A percentile compares a stretch with the other conserved stretches of the same genome.
These are phyloP conservation scores for Hypolimnas misippus DNA, from an alignment of 2,888 invertebrate species.

Conservation along the genomic window DNA sequence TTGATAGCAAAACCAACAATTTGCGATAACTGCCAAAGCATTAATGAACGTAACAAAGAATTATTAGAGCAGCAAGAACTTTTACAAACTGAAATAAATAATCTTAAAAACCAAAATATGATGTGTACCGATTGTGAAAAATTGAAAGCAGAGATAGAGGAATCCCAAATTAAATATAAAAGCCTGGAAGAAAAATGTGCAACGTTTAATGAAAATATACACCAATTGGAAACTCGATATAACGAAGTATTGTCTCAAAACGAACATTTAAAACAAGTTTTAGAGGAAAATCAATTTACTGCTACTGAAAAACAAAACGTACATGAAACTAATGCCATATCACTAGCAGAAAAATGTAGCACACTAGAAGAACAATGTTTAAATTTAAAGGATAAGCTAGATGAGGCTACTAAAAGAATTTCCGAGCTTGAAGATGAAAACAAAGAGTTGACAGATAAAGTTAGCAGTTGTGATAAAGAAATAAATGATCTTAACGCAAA, in stretches of 20 bases:
- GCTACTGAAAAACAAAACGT: conserved; percentile 21
- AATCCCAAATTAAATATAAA: conserved; percentile 27
- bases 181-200: conserved; percentile 21
- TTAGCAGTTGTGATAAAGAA: conserved; percentile 52
- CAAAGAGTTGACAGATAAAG: conserved; percentile 49
- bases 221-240: conserved; percentile 29
- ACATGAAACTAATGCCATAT: conserved; percentile 44
- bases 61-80: conserved; percentile 21
- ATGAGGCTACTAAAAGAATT: conserved; percentile 71
- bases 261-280: conserved; percentile 50
- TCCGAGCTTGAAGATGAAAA: conserved; percentile 58
- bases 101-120: conserved; percentile 50
- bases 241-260: conserved; percentile 49
- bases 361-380: conserved; percentile 59
- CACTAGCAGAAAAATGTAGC: conserved; percentile 53
- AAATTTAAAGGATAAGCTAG: conserved; percentile 56
- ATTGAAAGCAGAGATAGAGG: conserved; percentile 28
- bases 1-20: conserved; percentile 16
- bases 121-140: conserved; percentile 28
- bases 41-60: conserved; percentile 7
- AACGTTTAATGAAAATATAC: conserved; percentile 32
- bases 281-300: conserved; percentile 54
- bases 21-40: conserved; percentile 25
- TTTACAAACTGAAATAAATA: conserved; percentile 39
- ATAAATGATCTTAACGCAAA: conserved; percentile 63